Percentiles rank a stretch among this genome's conserved stretches.
phyloP scores from a whole-genome alignment of 1,140 invertebrate genomes.

The Caenorhabditis latens region DNA sequence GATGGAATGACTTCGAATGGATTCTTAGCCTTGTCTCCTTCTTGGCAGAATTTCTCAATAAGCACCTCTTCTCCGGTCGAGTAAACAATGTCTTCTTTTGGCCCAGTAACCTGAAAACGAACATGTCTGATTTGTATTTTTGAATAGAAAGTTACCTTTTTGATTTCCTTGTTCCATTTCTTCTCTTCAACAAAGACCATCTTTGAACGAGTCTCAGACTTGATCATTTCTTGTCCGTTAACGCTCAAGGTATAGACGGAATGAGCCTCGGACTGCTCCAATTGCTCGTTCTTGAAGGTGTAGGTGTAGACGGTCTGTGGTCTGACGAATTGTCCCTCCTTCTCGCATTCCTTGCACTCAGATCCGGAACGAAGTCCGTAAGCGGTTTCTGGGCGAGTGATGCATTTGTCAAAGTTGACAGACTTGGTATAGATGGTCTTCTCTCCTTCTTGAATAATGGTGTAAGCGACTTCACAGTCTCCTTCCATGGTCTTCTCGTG shows the following conservation, averaged over 20 bases:
- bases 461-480: constrained; percentile 69
- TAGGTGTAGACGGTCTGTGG: constrained; percentile 57
- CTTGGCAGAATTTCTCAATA: constrained; percentile 63
- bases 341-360: constrained; percentile 62
- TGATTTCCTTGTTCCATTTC: constrained; percentile 38
- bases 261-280: constrained; percentile 54
- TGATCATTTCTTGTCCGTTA: constrained; percentile 44
- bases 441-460: constrained; percentile 59
- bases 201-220: constrained; percentile 18
- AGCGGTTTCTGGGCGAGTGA: constrained; percentile 65
- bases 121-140: neutral
- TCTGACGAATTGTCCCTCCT: constrained; percentile 47
- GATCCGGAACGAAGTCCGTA: constrained; percentile 65
- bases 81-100: constrained; percentile 57
- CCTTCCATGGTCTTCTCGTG: constrained; percentile 70
- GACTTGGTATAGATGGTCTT: constrained; percentile 71
- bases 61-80: constrained; percentile 49
- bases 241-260: constrained; percentile 56
- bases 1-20: constrained; percentile 59
- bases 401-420: constrained; percentile 74
- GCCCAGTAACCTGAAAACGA: constrained; percentile 1
- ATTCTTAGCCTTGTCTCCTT: constrained; percentile 65
- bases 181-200: constrained; percentile 41
- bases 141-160: neutral
- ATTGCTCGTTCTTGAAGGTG: constrained; percentile 40